Evolutionary conservation across 2,888 invertebrate genomes (phyloP).

Genomic region (Halocaridina rubra): DNA sequence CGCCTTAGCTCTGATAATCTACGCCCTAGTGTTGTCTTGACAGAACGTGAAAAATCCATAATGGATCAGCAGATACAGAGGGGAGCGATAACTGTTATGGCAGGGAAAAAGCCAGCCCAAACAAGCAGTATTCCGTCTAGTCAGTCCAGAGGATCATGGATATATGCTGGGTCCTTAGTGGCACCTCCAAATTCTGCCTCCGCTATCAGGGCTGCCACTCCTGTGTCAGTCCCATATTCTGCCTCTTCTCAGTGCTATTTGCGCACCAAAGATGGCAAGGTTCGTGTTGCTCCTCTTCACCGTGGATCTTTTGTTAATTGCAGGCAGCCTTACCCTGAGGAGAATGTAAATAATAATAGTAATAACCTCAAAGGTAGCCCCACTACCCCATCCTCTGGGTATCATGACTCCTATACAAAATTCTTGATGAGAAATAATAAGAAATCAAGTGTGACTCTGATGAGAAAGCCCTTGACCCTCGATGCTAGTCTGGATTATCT

Average conservation of each 20-base stretch:
- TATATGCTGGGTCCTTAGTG: slow-evolving; percentile 46
- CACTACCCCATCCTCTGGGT: slow-evolving; percentile 43
- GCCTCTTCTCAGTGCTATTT: slow-evolving; percentile 46
- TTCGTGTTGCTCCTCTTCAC: slow-evolving; percentile 35
- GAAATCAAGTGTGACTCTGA: slow-evolving; percentile 38
- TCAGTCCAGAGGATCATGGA: slow-evolving; percentile 43
- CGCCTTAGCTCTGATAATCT: slow-evolving; percentile 70
- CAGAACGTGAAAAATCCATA: slow-evolving; percentile 66
- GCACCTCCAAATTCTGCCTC: slow-evolving; percentile 34
- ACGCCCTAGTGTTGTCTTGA: slow-evolving; percentile 70
- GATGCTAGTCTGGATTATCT: slow-evolving; percentile 59
- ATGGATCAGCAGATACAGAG: slow-evolving; percentile 21
- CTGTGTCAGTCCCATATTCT: slow-evolving; percentile 32
- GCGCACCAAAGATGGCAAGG: slow-evolving; percentile 47
- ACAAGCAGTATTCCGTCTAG: slow-evolving; percentile 28
- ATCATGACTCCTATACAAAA: slow-evolving; percentile 55
- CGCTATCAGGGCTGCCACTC: not conserved
- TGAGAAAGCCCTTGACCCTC: slow-evolving; percentile 53
- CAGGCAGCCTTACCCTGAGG: slow-evolving; percentile 25
- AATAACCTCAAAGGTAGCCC: slow-evolving; percentile 18
- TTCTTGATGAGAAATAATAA: slow-evolving; percentile 43
- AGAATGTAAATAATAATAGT: too few relatives aligned
- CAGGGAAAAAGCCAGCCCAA: slow-evolving; percentile 15
- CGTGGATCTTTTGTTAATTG: slow-evolving; percentile 10
- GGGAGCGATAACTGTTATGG: slow-evolving; percentile 30